Evolutionary conservation across 2,797 vertebrate species (phyloP).

Genomic region (Catamblyrhynchus diadema): DNA sequence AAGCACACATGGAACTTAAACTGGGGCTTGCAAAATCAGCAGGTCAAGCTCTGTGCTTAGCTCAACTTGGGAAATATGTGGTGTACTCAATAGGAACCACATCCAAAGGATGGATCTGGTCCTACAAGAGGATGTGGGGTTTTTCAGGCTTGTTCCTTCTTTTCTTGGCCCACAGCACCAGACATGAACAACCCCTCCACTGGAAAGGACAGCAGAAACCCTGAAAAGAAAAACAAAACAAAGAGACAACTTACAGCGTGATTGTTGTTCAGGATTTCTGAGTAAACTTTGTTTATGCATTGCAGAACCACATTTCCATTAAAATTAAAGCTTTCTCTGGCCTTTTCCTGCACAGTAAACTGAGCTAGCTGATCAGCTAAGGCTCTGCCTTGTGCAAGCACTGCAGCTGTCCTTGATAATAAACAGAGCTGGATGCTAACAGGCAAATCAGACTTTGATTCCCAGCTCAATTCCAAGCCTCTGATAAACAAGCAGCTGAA

Average conservation of each 20-base stretch:
- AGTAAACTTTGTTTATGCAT: not conserved
- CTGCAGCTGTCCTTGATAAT: constrained; percentile 53
- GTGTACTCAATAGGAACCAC: not conserved
- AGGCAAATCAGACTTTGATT: constrained; percentile 40
- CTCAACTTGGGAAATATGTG: not conserved
- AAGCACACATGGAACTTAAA: not conserved
- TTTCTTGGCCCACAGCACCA: not conserved
- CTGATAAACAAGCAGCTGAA: constrained; percentile 64
- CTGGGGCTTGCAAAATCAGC: not conserved
- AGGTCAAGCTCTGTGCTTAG: not conserved
- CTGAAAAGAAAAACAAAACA: not conserved
- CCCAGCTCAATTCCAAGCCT: constrained; percentile 48
- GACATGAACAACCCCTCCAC: not conserved
- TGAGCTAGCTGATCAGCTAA: constrained; percentile 25
- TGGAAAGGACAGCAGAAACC: not conserved
- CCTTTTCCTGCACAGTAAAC: not conserved
- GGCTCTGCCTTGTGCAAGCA: constrained; percentile 18
- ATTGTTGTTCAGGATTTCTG: not conserved
- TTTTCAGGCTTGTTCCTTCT: not conserved
- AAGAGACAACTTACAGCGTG: not conserved
- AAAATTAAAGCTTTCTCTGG: not conserved
- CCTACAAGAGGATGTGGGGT: not conserved
- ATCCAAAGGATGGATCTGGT: not conserved
- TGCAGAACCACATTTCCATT: not conserved
- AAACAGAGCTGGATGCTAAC: constrained; percentile 69